Evolutionary conservation across 1,140 invertebrate genomes (phyloP).

Genomic region (Zaprionus davidi): DNA sequence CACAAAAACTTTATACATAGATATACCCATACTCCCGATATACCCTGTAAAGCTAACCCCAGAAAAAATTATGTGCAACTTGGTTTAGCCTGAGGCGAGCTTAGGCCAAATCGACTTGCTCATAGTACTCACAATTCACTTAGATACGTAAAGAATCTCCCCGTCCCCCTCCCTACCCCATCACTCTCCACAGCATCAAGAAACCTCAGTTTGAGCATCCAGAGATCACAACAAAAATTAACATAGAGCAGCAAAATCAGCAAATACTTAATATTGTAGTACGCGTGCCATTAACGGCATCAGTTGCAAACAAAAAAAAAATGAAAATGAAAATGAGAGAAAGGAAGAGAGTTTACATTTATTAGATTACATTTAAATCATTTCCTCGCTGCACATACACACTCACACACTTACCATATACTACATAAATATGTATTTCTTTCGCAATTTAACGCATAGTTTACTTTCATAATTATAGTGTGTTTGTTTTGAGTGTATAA

Average conservation of each 20-base stretch:
- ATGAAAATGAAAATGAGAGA: background rate
- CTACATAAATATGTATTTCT: conserved; percentile 21
- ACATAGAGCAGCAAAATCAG: conserved; percentile 7
- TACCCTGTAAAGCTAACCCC: conserved; percentile 3
- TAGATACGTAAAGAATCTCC: conserved; percentile 48
- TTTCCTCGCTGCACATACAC: conserved; percentile 21
- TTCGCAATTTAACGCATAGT: conserved; percentile 25
- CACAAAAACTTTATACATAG: conserved; percentile 4
- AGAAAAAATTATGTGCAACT: conserved; percentile 77
- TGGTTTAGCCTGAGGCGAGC: conserved; percentile 65
- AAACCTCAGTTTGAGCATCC: background rate
- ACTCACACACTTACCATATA: background rate
- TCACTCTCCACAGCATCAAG: conserved; percentile 2
- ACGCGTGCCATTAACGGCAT: conserved; percentile 69
- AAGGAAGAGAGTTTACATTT: conserved; percentile 29
- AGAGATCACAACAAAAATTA: no score
- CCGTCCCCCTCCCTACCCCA: conserved; percentile 12
- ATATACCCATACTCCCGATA: background rate
- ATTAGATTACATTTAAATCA: conserved; percentile 22
- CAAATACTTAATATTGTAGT: conserved; percentile 55
- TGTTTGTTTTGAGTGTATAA: conserved; percentile 67
- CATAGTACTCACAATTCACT: conserved; percentile 73
- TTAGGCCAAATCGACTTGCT: conserved; percentile 78
- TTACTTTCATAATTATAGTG: conserved; percentile 55
- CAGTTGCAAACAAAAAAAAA: conserved; percentile 27